phyloP scores from a whole-genome alignment of 64 coral and sea anemone genomes.

The Stylophora pistillata region DNA sequence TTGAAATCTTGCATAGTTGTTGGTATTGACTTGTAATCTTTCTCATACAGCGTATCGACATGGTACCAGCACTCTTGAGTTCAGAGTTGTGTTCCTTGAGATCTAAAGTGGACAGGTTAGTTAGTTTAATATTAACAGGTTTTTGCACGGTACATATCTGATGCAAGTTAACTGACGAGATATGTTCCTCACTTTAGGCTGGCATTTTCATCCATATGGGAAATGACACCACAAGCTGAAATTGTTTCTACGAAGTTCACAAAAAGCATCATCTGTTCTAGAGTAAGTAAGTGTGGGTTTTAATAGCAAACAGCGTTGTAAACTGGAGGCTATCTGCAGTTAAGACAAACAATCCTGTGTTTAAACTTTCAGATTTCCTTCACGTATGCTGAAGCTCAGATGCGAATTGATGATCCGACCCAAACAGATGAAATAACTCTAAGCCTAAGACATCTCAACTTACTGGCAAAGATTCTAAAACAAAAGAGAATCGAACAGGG shows the following conservation, averaged over 20 bases:
- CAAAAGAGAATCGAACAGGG: conserved; percentile 81
- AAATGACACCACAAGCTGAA: conserved; percentile 92
- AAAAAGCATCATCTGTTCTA: conserved; percentile 94
- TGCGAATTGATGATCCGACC: conserved; percentile 86
- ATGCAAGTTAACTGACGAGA: background rate
- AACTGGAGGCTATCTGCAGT: too few species aligned
- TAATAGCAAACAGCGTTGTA: too few species aligned
- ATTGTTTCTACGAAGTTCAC: conserved; percentile 86
- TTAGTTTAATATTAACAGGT: background rate
- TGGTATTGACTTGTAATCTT: background rate
- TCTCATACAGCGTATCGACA: conserved; percentile 82
- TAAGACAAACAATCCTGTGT: too few species aligned
- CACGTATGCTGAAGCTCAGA: conserved; percentile 95
- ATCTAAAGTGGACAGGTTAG: conserved; percentile 93
- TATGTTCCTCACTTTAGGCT: conserved; percentile 42
- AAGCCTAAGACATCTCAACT: conserved; percentile 82
- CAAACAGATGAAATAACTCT: conserved; percentile 86
- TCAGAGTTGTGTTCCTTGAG: conserved; percentile 94
- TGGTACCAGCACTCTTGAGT: conserved; percentile 89
- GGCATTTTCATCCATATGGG: conserved; percentile 97
- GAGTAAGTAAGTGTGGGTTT: conserved; percentile 30
- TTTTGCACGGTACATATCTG: background rate
- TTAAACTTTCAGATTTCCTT: conserved; percentile 67
- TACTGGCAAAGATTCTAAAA: conserved; percentile 94
- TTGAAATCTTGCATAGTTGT: background rate